Evolutionary conservation across 2,113 vertebrate species (phyloP).

Genomic region (Crypturellus undulatus): DNA sequence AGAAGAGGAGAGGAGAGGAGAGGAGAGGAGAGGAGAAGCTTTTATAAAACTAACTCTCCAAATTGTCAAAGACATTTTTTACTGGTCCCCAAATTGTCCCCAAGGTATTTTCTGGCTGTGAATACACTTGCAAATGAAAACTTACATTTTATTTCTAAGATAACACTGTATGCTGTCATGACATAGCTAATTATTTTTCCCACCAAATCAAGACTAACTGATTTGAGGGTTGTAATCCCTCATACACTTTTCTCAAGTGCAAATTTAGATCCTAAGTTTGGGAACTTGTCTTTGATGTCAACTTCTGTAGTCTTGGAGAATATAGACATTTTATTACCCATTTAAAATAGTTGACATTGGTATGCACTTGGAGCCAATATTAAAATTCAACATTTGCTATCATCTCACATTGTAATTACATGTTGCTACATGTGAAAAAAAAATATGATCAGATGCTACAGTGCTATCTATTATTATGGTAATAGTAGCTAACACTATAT

Average conservation of each 20-base stretch:
- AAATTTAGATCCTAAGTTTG: neutral
- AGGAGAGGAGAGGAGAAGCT: neutral
- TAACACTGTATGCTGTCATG: neutral
- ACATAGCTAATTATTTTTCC: neutral
- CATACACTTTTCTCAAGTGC: neutral
- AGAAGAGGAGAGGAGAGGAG: too few relatives aligned
- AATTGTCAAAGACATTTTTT: neutral
- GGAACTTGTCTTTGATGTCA: neutral
- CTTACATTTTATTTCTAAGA: fast-evolving
- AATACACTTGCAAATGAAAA: neutral
- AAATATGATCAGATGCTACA: neutral
- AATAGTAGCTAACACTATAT: neutral
- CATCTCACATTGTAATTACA: neutral
- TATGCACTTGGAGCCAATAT: neutral
- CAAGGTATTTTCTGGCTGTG: neutral
- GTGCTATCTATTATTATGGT: neutral
- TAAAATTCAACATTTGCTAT: neutral
- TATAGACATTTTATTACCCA: neutral
- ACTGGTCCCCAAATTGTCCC: neutral
- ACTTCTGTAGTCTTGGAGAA: neutral
- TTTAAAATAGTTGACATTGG: neutral
- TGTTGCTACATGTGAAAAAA: neutral
- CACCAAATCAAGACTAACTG: neutral
- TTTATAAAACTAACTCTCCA: neutral
- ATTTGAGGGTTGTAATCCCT: neutral